phyloP scores from a whole-genome alignment of 2,113 vertebrate species.

The Proterorhinus semilunaris region DNA sequence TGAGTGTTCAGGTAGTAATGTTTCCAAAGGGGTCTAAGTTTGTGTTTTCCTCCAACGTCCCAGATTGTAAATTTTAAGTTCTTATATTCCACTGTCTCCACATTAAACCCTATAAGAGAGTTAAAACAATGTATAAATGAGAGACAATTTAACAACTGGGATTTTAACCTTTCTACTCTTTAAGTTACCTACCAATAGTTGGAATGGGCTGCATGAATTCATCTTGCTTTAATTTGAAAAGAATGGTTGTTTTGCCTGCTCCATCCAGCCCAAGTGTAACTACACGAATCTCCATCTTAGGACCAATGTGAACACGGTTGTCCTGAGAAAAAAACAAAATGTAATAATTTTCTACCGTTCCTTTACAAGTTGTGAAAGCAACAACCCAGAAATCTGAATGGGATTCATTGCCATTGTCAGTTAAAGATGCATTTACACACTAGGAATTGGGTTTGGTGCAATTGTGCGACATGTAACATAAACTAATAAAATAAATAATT shows the following conservation, averaged over 20 bases:
- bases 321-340: conserved; percentile 74
- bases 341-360: not conserved
- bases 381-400: too few relatives aligned
- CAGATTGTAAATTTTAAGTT: conserved; percentile 99
- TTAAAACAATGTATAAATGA: not conserved
- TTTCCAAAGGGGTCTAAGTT: conserved; percentile 95
- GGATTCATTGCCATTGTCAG: too few relatives aligned
- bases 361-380: too few relatives aligned
- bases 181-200: conserved; percentile 85
- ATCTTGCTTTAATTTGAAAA: conserved; percentile 97
- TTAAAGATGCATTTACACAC: too few relatives aligned
- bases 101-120: conserved; percentile 87
- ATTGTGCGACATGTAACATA: too few relatives aligned
- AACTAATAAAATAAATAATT: too few relatives aligned
- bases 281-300: conserved; percentile 99
- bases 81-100: conserved; percentile 99
- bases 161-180: not conserved
- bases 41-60: conserved; percentile 98
- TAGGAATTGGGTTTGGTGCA: too few relatives aligned
- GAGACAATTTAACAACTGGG: not conserved
- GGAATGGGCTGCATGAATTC: conserved; percentile 99
- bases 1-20: conserved; percentile 99
- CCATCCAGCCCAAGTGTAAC: conserved; percentile 94
- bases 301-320: conserved; percentile 97
- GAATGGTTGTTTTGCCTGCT: conserved; percentile 97